Base-by-base conservation (phyloP, 2,888 invertebrate species). In the Nemotelus nigrinus region DNA sequence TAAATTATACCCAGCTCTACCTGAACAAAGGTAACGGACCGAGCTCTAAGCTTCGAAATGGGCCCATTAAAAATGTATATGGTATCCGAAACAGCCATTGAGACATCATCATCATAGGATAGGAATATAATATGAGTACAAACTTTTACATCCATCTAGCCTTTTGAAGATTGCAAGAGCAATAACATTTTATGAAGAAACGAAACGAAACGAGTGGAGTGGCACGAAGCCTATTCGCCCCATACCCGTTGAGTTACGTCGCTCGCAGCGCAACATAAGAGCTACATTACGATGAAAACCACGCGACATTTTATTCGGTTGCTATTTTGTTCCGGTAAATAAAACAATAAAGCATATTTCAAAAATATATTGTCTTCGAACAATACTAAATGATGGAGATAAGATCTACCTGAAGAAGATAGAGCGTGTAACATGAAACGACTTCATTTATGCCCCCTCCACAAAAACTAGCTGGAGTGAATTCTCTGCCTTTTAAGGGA, bases 261-360 rank as follows among this genome's bases (percentile, higher is more conserved):
- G 10, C 53, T 6, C 53, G 7, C 10, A 1, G 53, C 10, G 63
- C 2, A 39, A 63, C 63, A 63, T 39, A 70, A 2, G 55, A 50
- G 47, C 5, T 67, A 67, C 55, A 70, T 70, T 70, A 55, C 25
- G 50, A n/a, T 7, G 10, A 68, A 70, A 70, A 70, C 70, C 53
- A 70, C 63, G 74, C 47, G 74, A 63, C 48, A 41, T 60, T 74
- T 74, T 45, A 63, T 74, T 74, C 41, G 60, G 74, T 74, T 74
- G 74, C 74, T 74, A 74, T 74, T 74, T 60, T 74, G 74, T 74
- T 60, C 50, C 50, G 74, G 74, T 74, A 74, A 74, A 74, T 74
- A 74, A 74, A 74, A 63, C 48, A 74, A 74, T 74, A 74, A 74
- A 60, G 50, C 74, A 74, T 74, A 74, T 74, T 74, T 74, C 74